Evolutionary conservation across 2,113 vertebrate species (phyloP), one percentile per base, ranked within the genome.

Genomic region (Furnarius figulus): DNA sequence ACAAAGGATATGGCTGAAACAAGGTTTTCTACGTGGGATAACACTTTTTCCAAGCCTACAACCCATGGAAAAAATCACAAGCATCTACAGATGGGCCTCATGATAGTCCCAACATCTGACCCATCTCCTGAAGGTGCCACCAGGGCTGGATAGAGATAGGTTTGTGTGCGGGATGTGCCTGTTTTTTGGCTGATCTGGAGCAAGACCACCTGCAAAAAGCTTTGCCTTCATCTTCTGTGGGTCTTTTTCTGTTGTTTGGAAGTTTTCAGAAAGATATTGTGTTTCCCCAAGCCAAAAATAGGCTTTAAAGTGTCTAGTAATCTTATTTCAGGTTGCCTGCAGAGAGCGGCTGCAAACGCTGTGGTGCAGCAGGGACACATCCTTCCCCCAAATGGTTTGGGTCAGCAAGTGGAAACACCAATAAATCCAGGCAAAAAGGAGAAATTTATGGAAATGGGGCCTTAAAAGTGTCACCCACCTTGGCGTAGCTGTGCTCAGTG

Each of bases 321-420:
- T 28, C 16, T 66, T 18, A 5, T 31, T 68, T 52, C 46, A 47
- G 53, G 30, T 27, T 4, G 3, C 20, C 8, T 10, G 17, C 47
- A 35, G 21, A 28, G 20, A 35, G 28, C 63, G 66, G 72, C 73
- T 73, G 27, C 2, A 2, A 74, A 44, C 70, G 17, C 40, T 1
- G 0, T 4, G 47, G 31, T 27, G 40, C 55, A 44, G 7, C 24
- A 70, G 30, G 52, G 59, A 66, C 17, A 4, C 0, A 4, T 52
- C 50, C 16, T 62, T 9, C 8, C 17, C 8, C 2, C 0, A 1
- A 0, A 31, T 21, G 50, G 5, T n/a, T 68, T 1, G 4, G 25
- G 39, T 19, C 44, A 94, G 30, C 49, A 52, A 31, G 20, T 14
- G 56, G 42, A 49, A 89, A 81, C 2, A 5, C 25, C 35, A 46